These are phyloP conservation scores for Takifugu rubripes DNA, from an alignment of 2,797 vertebrate genomes.

Conservation along the genomic window DNA sequence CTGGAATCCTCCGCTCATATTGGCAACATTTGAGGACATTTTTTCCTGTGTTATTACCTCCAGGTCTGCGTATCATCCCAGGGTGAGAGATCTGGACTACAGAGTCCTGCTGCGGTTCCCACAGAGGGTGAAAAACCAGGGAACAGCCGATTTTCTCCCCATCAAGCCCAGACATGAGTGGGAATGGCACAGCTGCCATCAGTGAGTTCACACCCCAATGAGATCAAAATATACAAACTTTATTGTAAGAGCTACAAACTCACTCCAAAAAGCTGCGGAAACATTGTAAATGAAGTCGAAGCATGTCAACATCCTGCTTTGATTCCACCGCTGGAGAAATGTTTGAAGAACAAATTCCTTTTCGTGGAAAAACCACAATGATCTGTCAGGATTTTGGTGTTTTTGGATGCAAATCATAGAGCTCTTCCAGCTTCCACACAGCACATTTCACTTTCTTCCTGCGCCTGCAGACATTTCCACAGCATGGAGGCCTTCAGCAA, in stretches of 20 bases:
- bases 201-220: constrained; percentile 63
- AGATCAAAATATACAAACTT: neutral
- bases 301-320: no score
- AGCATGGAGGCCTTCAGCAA: constrained; percentile 85
- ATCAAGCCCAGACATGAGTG: constrained; percentile 79
- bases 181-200: constrained; percentile 88
- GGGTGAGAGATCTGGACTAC: constrained; percentile 73
- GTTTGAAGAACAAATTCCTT: no score
- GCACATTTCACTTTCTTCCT: no score
- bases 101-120: constrained; percentile 82
- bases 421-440: no score
- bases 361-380: no score
- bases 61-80: constrained; percentile 74
- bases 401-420: no score
- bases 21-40: neutral
- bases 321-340: no score
- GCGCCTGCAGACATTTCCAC: constrained; percentile 76
- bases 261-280: no score
- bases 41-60: constrained; percentile 11
- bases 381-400: no score
- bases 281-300: no score
- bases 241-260: no score
- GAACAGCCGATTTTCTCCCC: constrained; percentile 82
- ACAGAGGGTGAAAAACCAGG: constrained; percentile 84
- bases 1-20: neutral